Evolutionary conservation across 2,888 invertebrate genomes (phyloP), one percentile per base, ranked within the genome.

Genomic region (Athalia cordata): DNA sequence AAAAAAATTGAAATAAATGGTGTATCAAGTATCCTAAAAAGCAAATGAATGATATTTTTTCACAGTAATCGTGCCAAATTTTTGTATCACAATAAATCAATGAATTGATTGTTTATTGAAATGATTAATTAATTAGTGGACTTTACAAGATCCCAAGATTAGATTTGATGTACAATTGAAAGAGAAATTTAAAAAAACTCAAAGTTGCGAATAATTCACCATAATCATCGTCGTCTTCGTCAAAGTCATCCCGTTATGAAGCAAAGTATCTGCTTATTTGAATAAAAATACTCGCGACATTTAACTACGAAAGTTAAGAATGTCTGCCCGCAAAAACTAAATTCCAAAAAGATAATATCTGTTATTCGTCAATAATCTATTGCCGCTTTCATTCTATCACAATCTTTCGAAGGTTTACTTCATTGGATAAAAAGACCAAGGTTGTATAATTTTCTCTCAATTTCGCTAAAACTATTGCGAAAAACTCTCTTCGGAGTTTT

Each of bases 1-100:
- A 45, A n/a, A 61, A 65, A 55, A 57, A 49, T 43, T 3, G 4
- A 47, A 74, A 64, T 9, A 55, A 65, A 64, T 47, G 29, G 0
- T 29, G 29, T 29, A 29, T 29, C 29, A 29, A 29, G 2, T 29
- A 29, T 29, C 29, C 1, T 29, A 45, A 11, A 52, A 78, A 62
- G 68, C 7, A 72, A 55, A 79, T 79, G 66, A 77, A 81, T 79
- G 81, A 86, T 86, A 87, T 86, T 86, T 86, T 86, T 86, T 82
- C 85, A 87, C 86, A 82, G 80, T 81, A 79, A 83, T 81, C 81
- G 86, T 87, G 86, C 86, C 86, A 87, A 87, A 86, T 84, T 85
- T 85, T 86, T 84, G n/a, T 45, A 61, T 78, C 47, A 15, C 59
- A 11, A 15, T 59, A 59, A 72, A 72, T 57, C 57, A 50, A 67